A percentile compares a stretch with the other conserved stretches of the same genome.
These are phyloP conservation scores for Heterocephalus glaber DNA, from an alignment of 2,113 vertebrate species.

Conservation along the genomic window DNA sequence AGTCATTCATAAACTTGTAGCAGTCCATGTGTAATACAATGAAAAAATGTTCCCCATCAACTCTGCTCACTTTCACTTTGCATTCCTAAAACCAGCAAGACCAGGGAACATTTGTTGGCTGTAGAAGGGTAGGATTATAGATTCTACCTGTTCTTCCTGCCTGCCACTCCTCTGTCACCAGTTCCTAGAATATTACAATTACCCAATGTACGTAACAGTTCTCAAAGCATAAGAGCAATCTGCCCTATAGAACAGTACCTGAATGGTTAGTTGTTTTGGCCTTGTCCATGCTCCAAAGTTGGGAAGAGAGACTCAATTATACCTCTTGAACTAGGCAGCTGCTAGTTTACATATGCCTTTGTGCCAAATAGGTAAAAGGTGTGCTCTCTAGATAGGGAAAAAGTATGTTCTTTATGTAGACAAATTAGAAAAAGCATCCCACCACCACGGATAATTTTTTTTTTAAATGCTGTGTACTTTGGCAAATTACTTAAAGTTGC, in stretches of 20 bases:
- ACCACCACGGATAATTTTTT: background rate
- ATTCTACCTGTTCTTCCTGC: background rate
- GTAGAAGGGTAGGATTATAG: background rate
- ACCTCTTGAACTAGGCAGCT: background rate
- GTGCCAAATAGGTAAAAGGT: constrained; percentile 39
- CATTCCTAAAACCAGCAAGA: background rate
- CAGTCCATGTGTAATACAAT: background rate
- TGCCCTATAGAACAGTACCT: background rate
- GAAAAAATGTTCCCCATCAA: background rate
- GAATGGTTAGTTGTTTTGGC: background rate
- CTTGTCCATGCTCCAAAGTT: background rate
- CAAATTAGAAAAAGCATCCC: background rate
- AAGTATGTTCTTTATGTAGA: background rate
- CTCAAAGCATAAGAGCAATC: background rate
- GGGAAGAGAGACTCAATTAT: background rate
- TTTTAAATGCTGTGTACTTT: background rate
- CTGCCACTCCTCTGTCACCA: background rate
- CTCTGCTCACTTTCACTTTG: background rate
- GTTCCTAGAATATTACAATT: background rate
- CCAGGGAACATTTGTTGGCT: background rate
- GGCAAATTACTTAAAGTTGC: constrained; percentile 5
- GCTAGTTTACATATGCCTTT: background rate
- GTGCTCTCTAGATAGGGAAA: background rate
- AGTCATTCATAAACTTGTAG: background rate
- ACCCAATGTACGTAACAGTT: background rate